Evolutionary conservation across 2,113 vertebrate species (phyloP).

Genomic region (human): DNA sequence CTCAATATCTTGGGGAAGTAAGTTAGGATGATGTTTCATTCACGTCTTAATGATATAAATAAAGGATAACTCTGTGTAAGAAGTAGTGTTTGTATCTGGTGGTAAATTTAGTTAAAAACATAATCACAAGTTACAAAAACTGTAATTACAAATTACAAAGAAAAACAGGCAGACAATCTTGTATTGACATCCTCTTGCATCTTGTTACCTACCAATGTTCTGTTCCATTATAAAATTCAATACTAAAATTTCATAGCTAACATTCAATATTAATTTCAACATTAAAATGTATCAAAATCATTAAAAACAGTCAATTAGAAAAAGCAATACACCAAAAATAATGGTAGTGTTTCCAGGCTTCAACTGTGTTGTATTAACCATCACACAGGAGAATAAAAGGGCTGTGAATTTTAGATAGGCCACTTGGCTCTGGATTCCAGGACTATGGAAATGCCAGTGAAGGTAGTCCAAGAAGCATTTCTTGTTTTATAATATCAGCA

Average conservation of each 20-base stretch:
- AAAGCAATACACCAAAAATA: conserved; percentile 28
- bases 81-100: background rate
- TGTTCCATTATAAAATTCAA: conserved; percentile 26
- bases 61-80: background rate
- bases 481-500: conserved; percentile 23
- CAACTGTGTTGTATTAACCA: background rate
- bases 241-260: conserved; percentile 26
- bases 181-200: background rate
- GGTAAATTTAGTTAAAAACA: conserved; percentile 39
- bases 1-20: background rate
- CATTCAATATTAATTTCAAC: background rate
- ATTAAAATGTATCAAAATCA: conserved; percentile 50
- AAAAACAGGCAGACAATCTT: background rate
- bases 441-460: background rate
- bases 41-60: background rate
- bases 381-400: background rate
- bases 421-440: background rate
- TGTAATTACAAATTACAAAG: conserved; percentile 28
- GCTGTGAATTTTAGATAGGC: background rate
- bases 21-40: background rate
- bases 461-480: conserved; percentile 47
- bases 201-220: background rate
- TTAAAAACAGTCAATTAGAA: conserved; percentile 46
- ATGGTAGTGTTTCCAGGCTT: background rate
- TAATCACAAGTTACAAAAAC: conserved; percentile 8